These are phyloP conservation scores for Channa argus DNA, from an alignment of 2,113 vertebrate genomes.

Conservation along the genomic window DNA sequence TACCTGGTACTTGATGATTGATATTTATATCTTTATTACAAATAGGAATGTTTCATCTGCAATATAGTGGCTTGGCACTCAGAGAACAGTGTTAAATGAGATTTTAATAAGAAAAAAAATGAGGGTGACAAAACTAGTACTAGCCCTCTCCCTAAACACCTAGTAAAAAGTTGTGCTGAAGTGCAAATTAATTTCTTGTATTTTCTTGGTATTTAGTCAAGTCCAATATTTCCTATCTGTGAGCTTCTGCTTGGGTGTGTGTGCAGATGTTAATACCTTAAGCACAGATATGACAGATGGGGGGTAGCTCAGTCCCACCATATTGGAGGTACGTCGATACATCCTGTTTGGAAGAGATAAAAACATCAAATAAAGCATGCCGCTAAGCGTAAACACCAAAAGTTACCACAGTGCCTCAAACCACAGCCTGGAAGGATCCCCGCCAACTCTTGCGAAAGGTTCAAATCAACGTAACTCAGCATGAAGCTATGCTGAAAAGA, in stretches of 20 bases:
- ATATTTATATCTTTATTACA: background rate
- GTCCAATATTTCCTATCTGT: constrained; percentile 5
- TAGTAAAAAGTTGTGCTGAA: background rate
- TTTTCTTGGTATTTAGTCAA: too few relatives aligned
- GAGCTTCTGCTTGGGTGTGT: constrained; percentile 16
- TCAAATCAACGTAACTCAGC: constrained; percentile 28
- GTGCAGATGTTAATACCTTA: constrained; percentile 87
- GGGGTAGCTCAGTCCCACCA: constrained; percentile 98
- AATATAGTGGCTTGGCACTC: too few relatives aligned
- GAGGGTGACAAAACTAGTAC: background rate
- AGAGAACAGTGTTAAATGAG: too few relatives aligned
- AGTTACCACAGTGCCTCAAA: constrained; percentile 33
- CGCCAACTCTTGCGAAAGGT: constrained; percentile 26
- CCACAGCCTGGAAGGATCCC: constrained; percentile 41
- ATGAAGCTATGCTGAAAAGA: constrained; percentile 27
- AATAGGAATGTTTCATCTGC: background rate
- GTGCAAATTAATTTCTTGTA: background rate
- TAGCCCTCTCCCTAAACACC: too few relatives aligned
- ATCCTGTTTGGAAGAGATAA: constrained; percentile 89
- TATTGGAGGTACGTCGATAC: constrained; percentile 97
- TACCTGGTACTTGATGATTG: background rate
- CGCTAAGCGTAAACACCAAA: constrained; percentile 52
- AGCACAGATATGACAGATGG: constrained; percentile 93
- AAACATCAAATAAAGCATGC: constrained; percentile 67
- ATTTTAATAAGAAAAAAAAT: too few relatives aligned